Percentiles rank a stretch among this genome's conserved stretches.
Evolutionary conservation across 2,888 invertebrate genomes (phyloP).

Genomic region (Ceriagrion tenellum): DNA sequence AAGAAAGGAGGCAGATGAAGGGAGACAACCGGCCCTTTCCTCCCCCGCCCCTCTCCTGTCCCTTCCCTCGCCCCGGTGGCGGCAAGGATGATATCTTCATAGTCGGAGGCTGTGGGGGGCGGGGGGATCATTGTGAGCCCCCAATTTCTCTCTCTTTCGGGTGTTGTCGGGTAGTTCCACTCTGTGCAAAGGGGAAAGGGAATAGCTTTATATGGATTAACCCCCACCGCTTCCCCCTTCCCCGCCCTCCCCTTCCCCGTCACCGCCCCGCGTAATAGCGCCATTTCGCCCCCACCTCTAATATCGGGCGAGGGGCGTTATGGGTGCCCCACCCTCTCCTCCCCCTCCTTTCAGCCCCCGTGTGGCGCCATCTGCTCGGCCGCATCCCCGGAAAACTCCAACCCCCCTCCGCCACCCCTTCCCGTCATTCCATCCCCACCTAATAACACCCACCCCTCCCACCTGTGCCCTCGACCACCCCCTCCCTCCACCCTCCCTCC

Average conservation of each 20-base stretch:
- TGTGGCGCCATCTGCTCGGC: constrained; percentile 12
- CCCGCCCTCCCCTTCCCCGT: not conserved
- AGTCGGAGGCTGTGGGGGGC: not conserved
- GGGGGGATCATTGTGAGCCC: not conserved
- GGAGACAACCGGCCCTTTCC: not conserved
- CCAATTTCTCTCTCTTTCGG: not conserved
- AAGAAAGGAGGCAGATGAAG: no score
- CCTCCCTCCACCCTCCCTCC: no score
- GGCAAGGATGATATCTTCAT: not conserved
- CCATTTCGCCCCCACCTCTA: not conserved
- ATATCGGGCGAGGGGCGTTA: not conserved
- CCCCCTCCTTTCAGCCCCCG: not conserved
- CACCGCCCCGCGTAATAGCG: not conserved
- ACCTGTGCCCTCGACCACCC: not conserved
- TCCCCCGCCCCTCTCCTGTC: not conserved
- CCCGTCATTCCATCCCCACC: not conserved
- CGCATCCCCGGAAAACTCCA: not conserved
- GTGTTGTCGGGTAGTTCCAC: not conserved
- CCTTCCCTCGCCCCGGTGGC: not conserved
- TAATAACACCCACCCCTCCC: not conserved
- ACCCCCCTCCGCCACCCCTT: not conserved
- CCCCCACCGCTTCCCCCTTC: not conserved
- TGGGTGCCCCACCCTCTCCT: no score
- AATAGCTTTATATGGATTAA: constrained; percentile 26
- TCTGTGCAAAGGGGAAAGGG: not conserved